These are phyloP conservation scores for Salvelinus sp. DNA, from an alignment of 2,113 vertebrate genomes.

Conservation along the genomic window DNA sequence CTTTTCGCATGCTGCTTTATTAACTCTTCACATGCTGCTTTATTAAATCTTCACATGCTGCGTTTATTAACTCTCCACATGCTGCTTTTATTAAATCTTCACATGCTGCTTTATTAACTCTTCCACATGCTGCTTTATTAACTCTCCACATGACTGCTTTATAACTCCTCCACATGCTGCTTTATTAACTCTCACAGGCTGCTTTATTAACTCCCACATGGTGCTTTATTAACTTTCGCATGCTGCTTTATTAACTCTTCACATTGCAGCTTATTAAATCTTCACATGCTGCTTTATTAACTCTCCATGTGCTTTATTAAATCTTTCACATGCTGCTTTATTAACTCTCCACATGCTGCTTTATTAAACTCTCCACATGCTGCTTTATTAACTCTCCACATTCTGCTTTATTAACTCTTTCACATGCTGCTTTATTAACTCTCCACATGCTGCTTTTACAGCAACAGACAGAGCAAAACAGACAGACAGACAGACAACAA, in stretches of 20 bases:
- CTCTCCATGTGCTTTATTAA: too few species aligned
- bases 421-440: conserved; percentile 53
- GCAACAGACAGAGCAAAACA: too few species aligned
- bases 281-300: conserved; percentile 72
- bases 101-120: too few species aligned
- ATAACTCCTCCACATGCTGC: conserved; percentile 60
- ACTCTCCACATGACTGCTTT: conserved; percentile 66
- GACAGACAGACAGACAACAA: too few species aligned
- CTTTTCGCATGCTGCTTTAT: too few species aligned
- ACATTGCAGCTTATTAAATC: too few species aligned
- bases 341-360: conserved; percentile 44
- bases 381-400: conserved; percentile 7
- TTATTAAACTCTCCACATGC: conserved; percentile 78
- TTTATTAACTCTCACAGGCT: conserved; percentile 24
- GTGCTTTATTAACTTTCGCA: too few species aligned
- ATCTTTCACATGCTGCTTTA: conserved; percentile 64
- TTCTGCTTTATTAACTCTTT: conserved; percentile 78
- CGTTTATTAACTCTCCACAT: too few species aligned
- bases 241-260: conserved; percentile 40
- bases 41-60: too few species aligned
- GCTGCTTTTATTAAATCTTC: conserved; percentile 40
- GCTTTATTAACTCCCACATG: conserved; percentile 73
- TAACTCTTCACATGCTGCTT: too few species aligned
- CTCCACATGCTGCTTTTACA: too few species aligned
- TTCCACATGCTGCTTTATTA: conserved; percentile 71